Evolutionary conservation across 2,113 vertebrate genomes (phyloP).

Genomic region (Gallinago media): DNA sequence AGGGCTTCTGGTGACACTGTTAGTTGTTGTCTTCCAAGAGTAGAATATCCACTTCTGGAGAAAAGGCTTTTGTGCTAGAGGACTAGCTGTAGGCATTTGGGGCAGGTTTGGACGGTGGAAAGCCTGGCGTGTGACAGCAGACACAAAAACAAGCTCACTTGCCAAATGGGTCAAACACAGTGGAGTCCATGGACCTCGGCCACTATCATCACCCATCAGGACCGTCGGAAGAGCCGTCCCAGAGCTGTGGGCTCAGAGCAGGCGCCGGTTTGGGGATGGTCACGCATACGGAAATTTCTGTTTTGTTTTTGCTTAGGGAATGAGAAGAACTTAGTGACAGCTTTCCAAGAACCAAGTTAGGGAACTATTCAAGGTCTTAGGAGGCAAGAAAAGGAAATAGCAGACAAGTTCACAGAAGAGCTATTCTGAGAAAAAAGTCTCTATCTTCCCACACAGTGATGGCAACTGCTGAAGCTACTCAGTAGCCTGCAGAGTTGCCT

Average conservation of each 20-base stretch:
- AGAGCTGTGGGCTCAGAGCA: background rate
- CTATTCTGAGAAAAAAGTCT: background rate
- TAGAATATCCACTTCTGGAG: background rate
- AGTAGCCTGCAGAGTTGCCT: background rate
- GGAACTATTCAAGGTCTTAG: background rate
- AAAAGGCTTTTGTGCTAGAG: background rate
- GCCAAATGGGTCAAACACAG: background rate
- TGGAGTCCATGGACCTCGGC: background rate
- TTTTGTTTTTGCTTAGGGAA: background rate
- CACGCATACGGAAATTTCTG: background rate
- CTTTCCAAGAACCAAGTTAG: background rate
- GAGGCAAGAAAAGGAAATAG: background rate
- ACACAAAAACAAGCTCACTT: background rate
- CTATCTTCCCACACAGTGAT: background rate
- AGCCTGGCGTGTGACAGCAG: background rate
- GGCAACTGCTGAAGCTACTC: background rate
- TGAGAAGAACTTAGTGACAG: background rate
- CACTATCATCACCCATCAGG: accelerated
- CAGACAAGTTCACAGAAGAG: background rate
- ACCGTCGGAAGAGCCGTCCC: background rate
- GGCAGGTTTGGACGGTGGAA: background rate
- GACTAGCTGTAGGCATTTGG: background rate
- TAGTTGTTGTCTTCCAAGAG: background rate
- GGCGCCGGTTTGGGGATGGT: background rate
- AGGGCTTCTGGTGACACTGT: background rate